Base-by-base conservation (phyloP, 2,888 invertebrate genomes). In the Unio pictorum region DNA sequence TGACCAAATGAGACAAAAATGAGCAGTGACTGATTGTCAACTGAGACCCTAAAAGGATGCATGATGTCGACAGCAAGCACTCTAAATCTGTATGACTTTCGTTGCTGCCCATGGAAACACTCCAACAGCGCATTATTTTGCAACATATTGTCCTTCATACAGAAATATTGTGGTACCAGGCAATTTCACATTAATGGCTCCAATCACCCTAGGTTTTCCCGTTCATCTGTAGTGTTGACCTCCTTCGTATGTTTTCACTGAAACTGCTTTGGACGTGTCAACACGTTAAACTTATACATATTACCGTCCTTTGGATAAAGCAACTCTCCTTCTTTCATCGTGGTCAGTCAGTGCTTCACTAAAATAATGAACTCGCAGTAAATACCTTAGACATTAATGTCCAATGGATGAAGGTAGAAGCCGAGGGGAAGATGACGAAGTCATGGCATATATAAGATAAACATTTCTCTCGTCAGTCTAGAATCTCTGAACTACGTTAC, bases 161-260 rank as follows among this genome's bases (percentile, higher is more conserved):
- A 84, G 82, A 60, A 77, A 75, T 17, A 81, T 72, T 4, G 74
- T 60, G 3, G 83, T 80, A 28, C 81, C 81, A 3, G 81, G 81
- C n/a, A 78, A 65, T 57, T 71, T 70, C 5, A 70, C 81, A 57
- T 81, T 81, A 7, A 81, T 65, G 20, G 71, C 74, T 17, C 78
- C 66, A 20, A 81, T 64, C 18, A 75, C 59, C n/a, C 74, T 64
- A 6, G 69, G 56, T 5, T 67, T 61, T 55, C n/a, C 26, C 59
- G 67, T 7, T 78, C 79, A 67, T 79, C 79, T 4, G 74, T 69
- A 3, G 74, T 74, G 17, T 74, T 76, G 59, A 78, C 74, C 30
- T 78, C 72, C 66, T 70, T 8, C 5, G 1, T 30, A 5, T 23
- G 23, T 23, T 23, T 30, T 30, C 30, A 30, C 30, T 4, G 28